These are phyloP conservation scores for Oscheius sp. DNA, from an alignment of 2,888 invertebrate species.

Conservation along the genomic window DNA sequence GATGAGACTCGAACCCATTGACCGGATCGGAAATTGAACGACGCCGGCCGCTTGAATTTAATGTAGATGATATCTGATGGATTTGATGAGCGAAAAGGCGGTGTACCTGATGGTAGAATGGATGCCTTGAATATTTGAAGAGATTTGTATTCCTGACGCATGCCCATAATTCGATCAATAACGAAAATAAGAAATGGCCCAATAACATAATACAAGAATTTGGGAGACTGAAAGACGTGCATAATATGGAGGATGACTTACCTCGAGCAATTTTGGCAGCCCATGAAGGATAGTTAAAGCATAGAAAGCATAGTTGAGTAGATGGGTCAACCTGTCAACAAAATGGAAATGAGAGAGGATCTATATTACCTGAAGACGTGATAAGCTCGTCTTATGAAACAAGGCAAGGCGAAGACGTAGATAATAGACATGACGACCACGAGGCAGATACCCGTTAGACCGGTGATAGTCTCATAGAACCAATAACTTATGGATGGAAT, in stretches of 20 bases:
- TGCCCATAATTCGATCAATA: constrained; percentile 85
- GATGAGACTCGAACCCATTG: constrained; percentile 85
- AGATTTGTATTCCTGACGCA: constrained; percentile 75
- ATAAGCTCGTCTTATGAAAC: constrained; percentile 86
- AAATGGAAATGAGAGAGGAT: no score
- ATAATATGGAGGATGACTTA: constrained; percentile 73
- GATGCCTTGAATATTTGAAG: constrained; percentile 93
- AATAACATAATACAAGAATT: constrained; percentile 92
- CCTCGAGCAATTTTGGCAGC: constrained; percentile 88
- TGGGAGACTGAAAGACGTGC: constrained; percentile 78
- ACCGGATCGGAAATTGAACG: constrained; percentile 83
- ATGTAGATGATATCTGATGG: constrained; percentile 77
- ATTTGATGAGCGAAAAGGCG: not conserved
- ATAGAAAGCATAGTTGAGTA: constrained; percentile 87
- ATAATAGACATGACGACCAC: constrained; percentile 89
- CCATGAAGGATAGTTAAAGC: constrained; percentile 89
- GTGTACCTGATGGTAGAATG: constrained; percentile 83
- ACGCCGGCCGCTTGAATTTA: constrained; percentile 93
- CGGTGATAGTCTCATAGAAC: constrained; percentile 87
- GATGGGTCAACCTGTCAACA: constrained; percentile 86
- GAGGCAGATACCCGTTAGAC: constrained; percentile 77
- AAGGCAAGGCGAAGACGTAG: constrained; percentile 94
- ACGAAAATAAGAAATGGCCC: constrained; percentile 90
- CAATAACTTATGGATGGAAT: constrained; percentile 93
- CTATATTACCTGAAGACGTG: constrained; percentile 46